Base-by-base conservation (phyloP, 2,797 vertebrate genomes). In the Amniataba percoides region DNA sequence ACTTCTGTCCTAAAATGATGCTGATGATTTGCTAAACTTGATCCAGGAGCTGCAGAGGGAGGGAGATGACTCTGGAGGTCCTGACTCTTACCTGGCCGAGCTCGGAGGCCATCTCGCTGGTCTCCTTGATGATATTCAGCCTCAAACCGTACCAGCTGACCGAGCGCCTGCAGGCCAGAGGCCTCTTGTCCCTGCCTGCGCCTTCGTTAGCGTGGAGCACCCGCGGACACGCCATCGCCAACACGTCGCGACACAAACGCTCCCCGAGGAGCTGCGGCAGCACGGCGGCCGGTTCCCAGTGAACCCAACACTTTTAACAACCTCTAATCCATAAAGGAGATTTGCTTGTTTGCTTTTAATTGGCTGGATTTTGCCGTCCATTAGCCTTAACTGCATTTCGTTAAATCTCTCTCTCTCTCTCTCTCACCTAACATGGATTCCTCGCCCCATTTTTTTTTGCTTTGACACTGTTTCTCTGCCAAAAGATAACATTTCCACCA, bases 101-200 rank as follows among this genome's bases (percentile, higher is more conserved):
- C 46, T 73, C 76, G 0, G 73, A 21, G 21, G 74, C 19, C 15
- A 6, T 63, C 78, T 86, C 85, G 18, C 2, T 56, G 63, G 13
- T 82, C 80, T 86, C 88, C 69, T 83, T 74, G 70, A 89, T 84
- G 7, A 91, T 85, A 31, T 84, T 89, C 57, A 89, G 51, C 74
- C 80, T 88, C 0, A 88, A 39, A 13, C 78, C 25, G 3, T 65
- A 86, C 82, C 91, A 84, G 85, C 82, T 88, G 83, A 86, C 78
- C 0, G 83, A 83, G 0, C 84, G 76, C 19, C 89, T 77, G 74
- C 77, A 76, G 56, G 84, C 87, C 80, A 89, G 74, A 72, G 77
- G 66, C 72, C 43, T 73, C 64, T 25, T 12, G 36, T 85, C 75
- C n/a, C 43, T 10, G 11, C 16, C 68, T 0, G 39, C 27, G 0